These are phyloP conservation scores for Clarias batrachus DNA, from an alignment of 2,113 vertebrate genomes.

Conservation along the genomic window DNA sequence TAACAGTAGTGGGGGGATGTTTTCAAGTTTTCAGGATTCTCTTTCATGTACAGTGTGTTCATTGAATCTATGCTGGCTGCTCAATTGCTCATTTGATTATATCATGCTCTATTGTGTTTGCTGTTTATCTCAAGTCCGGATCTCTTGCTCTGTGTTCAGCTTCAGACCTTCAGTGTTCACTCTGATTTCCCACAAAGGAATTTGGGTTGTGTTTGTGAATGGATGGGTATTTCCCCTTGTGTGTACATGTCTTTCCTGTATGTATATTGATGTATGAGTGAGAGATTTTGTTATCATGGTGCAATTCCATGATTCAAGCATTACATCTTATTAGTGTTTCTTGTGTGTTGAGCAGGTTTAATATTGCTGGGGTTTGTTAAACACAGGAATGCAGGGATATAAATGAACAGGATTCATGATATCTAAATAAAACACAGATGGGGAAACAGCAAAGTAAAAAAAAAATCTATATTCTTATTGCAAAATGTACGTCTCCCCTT, in stretches of 20 bases:
- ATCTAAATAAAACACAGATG: neutral
- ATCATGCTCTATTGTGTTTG: conserved; percentile 44
- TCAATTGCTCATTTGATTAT: conserved; percentile 42
- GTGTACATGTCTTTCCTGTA: neutral
- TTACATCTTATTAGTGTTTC: neutral
- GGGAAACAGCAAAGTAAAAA: neutral
- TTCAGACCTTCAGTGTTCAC: conserved; percentile 22
- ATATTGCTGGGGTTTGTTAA: neutral
- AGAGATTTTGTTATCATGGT: neutral
- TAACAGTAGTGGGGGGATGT: neutral
- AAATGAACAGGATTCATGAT: neutral
- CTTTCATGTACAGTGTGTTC: conserved; percentile 2
- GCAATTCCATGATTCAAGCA: neutral
- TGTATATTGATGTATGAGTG: neutral
- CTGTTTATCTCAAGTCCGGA: conserved; percentile 23
- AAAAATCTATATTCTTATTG: neutral
- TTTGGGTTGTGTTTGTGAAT: conserved; percentile 31
- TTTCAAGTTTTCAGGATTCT: neutral
- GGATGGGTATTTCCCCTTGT: neutral
- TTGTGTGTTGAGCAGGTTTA: neutral
- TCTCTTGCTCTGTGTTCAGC: conserved; percentile 29
- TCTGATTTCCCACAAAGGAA: conserved; percentile 25
- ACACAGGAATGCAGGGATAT: neutral
- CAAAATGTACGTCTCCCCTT: neutral
- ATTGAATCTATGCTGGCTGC: neutral